Evolutionary conservation across 2,888 invertebrate species (phyloP), one percentile per base, ranked within the genome.

Genomic region (Rosalia funebris): DNA sequence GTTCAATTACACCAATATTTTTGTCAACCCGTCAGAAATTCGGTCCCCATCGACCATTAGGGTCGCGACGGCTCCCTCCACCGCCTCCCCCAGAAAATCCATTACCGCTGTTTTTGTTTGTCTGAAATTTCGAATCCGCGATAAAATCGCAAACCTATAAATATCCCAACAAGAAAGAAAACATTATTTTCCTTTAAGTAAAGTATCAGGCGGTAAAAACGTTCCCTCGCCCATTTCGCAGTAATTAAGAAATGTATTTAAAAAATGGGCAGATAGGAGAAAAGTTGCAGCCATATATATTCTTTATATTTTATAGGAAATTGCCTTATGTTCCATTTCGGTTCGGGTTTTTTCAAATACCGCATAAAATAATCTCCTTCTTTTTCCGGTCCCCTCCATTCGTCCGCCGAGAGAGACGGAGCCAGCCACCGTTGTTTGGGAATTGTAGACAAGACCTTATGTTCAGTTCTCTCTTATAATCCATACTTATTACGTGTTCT

Each of bases 401-500:
- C 53, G 58, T 10, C 44, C 11, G 66, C 50, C 45, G 66, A 71
- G 55, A 52, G 65, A 66, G 71, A 71, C 46, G 60, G 59, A 56
- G 48, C 16, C 36, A 17, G 46, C 47, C 48, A 60, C 68, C 71
- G 69, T 71, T 60, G 42, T 41, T 34, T 47, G 45, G 55, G 50
- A 64, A 55, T 62, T 46, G 54, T 61, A 68, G 66, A 71, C 71
- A 65, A 63, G 70, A 74, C 74, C 71, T 75, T 72, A 67, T 71
- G 74, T 74, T 75, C 74, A 71, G 71, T 71, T 73, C 69, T 73
- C 68, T 77, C 76, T 79, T 78, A 79, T 80, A 80, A 80, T 80
- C 80, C 80, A 79, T 80, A 80, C 78, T 79, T 80, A 79, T 79
- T 79, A 79, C 79, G 75, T 75, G 77, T 77, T 77, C 76, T 76